phyloP scores from a whole-genome alignment of 2,797 vertebrate genomes.

The Poecilia wingei region DNA sequence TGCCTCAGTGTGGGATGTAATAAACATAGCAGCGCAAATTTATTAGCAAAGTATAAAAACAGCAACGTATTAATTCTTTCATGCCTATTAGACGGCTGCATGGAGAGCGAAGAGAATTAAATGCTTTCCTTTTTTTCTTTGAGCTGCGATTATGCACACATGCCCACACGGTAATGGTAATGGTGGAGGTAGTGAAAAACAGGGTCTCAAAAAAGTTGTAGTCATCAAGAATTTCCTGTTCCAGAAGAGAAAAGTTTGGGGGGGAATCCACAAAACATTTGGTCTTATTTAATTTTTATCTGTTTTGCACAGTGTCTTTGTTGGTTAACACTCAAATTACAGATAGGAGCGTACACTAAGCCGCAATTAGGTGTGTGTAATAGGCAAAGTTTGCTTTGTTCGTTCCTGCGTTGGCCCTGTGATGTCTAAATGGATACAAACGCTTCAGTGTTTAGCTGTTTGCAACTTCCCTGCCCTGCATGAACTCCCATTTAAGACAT shows the following conservation, averaged over 20 bases:
- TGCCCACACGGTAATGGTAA: constrained; percentile 1
- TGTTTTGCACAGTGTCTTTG: not conserved
- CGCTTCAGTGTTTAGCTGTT: not conserved
- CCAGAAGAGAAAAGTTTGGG: not conserved
- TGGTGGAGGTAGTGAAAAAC: not conserved
- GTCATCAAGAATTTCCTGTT: constrained; percentile 1
- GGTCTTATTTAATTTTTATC: not conserved
- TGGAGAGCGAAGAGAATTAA: constrained; percentile 66
- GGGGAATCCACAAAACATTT: not conserved
- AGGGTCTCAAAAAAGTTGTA: not conserved
- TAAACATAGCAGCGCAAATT: constrained; percentile 78
- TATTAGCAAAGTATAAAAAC: constrained; percentile 80
- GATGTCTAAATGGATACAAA: not conserved
- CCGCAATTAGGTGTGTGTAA: not conserved
- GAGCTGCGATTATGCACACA: not conserved
- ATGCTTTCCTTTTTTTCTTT: constrained; percentile 27
- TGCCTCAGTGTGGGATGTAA: constrained; percentile 76
- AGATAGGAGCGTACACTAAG: not conserved
- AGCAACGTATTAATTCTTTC: constrained; percentile 76
- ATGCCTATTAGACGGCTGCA: constrained; percentile 61
- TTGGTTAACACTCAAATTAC: not conserved
- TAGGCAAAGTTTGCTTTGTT: not conserved
- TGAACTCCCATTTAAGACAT: not conserved
- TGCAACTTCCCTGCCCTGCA: not conserved
- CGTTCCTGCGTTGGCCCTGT: not conserved